Evolutionary conservation across 2,113 vertebrate genomes (phyloP).

Genomic region (Columba janthina): DNA sequence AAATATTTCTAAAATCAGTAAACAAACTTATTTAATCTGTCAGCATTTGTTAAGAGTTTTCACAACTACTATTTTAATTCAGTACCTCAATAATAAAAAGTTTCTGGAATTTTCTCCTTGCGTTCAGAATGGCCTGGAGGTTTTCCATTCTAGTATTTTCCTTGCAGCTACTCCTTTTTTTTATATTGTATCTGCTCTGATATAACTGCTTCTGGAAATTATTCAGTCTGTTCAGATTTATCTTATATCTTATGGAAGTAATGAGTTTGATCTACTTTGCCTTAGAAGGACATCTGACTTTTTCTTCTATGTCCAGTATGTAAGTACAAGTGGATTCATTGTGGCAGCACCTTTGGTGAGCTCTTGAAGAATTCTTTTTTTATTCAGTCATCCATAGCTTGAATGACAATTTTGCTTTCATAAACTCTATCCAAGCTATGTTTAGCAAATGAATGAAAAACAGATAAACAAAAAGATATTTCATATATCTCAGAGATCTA

Average conservation of each 20-base stretch:
- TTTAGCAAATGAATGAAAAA: background rate
- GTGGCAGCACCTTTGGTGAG: background rate
- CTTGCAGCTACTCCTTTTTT: background rate
- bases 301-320: background rate
- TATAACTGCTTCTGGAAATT: slow-evolving; percentile 23
- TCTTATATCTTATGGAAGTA: background rate
- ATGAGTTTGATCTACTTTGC: background rate
- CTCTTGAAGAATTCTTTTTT: background rate
- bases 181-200: background rate
- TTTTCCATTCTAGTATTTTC: background rate
- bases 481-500: background rate
- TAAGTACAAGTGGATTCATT: background rate
- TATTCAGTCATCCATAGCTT: background rate
- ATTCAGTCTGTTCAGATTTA: background rate
- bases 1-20: background rate
- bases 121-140: background rate
- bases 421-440: background rate
- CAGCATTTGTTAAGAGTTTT: background rate
- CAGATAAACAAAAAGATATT: background rate
- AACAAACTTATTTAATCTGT: background rate
- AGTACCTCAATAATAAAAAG: background rate
- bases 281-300: background rate
- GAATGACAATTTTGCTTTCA: background rate
- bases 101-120: background rate
- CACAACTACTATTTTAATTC: background rate